These are phyloP conservation scores for Aramus guarauna DNA, from an alignment of 2,113 vertebrate species.

Conservation along the genomic window DNA sequence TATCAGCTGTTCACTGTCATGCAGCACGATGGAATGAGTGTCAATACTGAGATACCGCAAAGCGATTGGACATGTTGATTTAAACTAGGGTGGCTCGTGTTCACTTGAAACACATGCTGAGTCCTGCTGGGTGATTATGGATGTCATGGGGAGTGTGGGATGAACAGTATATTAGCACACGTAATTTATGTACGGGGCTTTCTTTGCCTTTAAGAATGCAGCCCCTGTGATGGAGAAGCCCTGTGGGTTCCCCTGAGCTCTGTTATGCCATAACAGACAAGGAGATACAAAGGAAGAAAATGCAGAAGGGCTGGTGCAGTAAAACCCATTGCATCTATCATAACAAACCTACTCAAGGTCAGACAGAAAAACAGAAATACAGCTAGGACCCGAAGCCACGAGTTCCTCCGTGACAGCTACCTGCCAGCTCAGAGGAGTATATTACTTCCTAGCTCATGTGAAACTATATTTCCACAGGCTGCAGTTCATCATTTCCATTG, in stretches of 20 bases:
- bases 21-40: background rate
- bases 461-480: background rate
- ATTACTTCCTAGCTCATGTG: background rate
- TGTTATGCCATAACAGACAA: background rate
- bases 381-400: background rate
- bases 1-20: slow-evolving; percentile 43
- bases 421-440: accelerated
- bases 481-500: background rate
- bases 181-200: background rate
- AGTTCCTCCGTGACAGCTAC: background rate
- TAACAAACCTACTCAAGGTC: background rate
- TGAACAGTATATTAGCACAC: background rate
- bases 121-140: slow-evolving; percentile 41
- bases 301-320: background rate
- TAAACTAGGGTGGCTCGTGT: background rate
- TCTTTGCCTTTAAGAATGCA: background rate
- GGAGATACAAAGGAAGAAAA: background rate
- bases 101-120: background rate
- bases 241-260: background rate
- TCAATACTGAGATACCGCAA: slow-evolving; percentile 1
- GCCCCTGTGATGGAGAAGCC: background rate
- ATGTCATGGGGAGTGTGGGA: background rate
- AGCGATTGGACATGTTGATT: background rate
- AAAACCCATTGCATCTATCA: background rate
- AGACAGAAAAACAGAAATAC: background rate